Evolutionary conservation across 2,113 vertebrate genomes (phyloP).

Genomic region (Zapornia atra): DNA sequence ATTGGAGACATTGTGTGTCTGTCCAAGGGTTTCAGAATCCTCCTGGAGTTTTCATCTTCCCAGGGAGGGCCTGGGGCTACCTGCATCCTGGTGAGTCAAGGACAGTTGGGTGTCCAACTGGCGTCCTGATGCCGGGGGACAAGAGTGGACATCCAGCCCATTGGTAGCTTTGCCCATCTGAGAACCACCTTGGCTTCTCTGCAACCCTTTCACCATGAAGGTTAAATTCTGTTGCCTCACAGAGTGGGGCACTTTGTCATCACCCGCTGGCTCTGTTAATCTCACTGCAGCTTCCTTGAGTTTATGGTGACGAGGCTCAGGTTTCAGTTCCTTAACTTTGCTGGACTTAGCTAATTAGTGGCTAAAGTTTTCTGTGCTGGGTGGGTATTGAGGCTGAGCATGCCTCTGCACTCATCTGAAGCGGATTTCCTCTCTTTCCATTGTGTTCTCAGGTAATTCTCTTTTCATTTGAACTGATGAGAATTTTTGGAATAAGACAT

Average conservation of each 20-base stretch:
- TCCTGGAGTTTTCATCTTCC: not conserved
- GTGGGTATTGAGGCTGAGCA: not conserved
- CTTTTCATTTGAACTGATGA: not conserved
- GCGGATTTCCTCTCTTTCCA: not conserved
- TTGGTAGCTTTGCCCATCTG: not conserved
- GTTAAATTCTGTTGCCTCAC: not conserved
- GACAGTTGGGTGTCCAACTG: not conserved
- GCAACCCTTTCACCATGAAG: not conserved
- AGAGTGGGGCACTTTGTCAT: not conserved
- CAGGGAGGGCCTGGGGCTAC: not conserved
- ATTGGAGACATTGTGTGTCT: not conserved
- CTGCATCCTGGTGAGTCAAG: not conserved
- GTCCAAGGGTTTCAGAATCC: not conserved
- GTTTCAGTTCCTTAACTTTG: constrained; percentile 5
- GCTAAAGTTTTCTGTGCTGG: constrained; percentile 18
- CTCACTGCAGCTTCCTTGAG: not conserved
- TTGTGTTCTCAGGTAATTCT: not conserved
- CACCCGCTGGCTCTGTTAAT: not conserved
- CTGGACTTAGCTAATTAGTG: not conserved
- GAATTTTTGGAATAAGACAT: not conserved
- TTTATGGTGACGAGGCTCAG: not conserved
- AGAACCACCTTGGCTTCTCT: not conserved
- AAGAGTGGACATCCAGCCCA: not conserved
- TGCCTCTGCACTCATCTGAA: not conserved
- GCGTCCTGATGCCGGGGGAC: not conserved